These are phyloP conservation scores for Circaetus cinerascens DNA, from an alignment of 2,113 vertebrate species.

Conservation along the genomic window DNA sequence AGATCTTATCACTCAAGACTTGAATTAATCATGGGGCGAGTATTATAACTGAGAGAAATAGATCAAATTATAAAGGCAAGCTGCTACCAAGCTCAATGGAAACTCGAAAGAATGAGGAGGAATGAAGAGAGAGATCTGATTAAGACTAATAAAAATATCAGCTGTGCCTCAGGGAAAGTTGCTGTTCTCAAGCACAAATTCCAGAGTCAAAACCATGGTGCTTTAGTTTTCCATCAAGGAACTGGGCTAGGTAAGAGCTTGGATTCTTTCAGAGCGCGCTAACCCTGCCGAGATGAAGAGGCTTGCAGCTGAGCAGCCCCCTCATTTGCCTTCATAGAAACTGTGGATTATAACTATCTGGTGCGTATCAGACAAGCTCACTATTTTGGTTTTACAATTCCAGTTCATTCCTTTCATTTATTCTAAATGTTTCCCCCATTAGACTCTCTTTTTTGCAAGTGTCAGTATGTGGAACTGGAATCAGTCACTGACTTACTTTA, in stretches of 20 bases:
- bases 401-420: neutral
- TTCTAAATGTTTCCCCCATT: neutral
- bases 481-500: neutral
- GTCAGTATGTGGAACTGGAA: neutral
- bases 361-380: neutral
- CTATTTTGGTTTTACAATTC: neutral
- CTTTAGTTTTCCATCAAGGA: neutral
- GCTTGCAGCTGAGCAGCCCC: neutral
- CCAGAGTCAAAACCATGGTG: neutral
- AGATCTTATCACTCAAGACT: conserved; percentile 31
- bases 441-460: neutral
- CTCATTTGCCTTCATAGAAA: neutral
- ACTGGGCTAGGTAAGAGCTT: neutral
- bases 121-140: neutral
- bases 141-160: neutral
- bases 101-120: neutral
- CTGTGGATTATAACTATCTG: neutral
- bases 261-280: neutral
- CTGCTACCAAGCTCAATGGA: neutral
- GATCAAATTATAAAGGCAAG: neutral
- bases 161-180: neutral
- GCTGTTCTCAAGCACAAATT: neutral
- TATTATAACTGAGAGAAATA: neutral
- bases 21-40: neutral
- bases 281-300: neutral